Evolutionary conservation across 1,140 invertebrate genomes (phyloP).

Genomic region (Ganaspis sp.): DNA sequence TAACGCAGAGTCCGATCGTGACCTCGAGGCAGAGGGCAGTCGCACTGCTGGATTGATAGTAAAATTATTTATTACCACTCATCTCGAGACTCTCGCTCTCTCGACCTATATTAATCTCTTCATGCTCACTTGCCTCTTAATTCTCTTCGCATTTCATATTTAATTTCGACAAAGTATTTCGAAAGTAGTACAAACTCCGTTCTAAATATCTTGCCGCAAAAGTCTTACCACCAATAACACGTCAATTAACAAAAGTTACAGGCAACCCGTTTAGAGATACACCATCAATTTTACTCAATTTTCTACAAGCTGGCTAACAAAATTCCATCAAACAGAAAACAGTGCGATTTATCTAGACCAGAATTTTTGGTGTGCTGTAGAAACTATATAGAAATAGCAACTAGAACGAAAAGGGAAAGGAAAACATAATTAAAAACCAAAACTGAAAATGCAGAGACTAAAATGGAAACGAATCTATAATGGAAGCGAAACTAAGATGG

Average conservation of each 20-base stretch:
- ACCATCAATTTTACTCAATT: too few relatives aligned
- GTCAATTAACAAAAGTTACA: neutral
- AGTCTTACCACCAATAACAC: neutral
- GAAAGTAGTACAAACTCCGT: neutral
- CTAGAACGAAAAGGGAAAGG: too few relatives aligned
- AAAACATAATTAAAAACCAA: too few relatives aligned
- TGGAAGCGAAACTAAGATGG: too few relatives aligned
- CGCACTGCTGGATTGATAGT: neutral
- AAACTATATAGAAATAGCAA: too few relatives aligned
- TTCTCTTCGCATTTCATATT: neutral
- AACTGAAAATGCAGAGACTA: too few relatives aligned
- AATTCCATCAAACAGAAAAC: too few relatives aligned
- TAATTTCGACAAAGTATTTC: neutral
- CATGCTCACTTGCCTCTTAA: neutral
- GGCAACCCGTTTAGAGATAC: too few relatives aligned
- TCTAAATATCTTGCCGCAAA: neutral
- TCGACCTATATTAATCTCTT: conserved; percentile 25
- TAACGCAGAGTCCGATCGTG: neutral
- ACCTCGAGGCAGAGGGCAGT: neutral
- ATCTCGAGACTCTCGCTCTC: conserved; percentile 5
- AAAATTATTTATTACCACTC: conserved; percentile 4
- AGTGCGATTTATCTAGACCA: too few relatives aligned
- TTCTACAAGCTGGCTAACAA: too few relatives aligned
- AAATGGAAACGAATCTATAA: too few relatives aligned
- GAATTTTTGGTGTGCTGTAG: too few relatives aligned